Evolutionary conservation across 2,797 vertebrate genomes (phyloP).

Genomic region (Megaceryle alcyon): DNA sequence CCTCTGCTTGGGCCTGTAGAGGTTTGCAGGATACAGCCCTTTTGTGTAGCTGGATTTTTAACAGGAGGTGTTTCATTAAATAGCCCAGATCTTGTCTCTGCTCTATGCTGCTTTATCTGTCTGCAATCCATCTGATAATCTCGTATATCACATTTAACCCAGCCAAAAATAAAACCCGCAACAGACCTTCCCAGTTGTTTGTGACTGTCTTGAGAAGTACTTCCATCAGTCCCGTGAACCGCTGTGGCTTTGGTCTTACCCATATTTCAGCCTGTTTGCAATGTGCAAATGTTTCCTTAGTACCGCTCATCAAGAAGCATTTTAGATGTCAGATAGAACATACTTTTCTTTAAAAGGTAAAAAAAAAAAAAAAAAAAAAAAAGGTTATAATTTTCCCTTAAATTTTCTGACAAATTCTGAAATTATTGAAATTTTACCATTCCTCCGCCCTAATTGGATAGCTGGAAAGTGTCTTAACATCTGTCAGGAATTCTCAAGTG

Average conservation of each 20-base stretch:
- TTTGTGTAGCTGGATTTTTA: conserved; percentile 4
- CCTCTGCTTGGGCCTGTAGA: background rate
- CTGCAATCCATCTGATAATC: conserved; percentile 34
- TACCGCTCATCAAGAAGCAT: background rate
- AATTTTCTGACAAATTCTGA: conserved; percentile 37
- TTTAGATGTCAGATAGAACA: background rate
- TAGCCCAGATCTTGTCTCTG: conserved; percentile 15
- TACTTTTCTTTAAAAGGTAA: background rate
- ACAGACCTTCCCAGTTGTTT: conserved; percentile 34
- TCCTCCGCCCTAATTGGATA: background rate
- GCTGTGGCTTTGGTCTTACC: background rate
- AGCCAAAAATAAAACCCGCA: conserved; percentile 58
- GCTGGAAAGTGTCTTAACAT: conserved; percentile 15
- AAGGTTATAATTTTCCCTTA: background rate
- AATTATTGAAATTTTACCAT: background rate
- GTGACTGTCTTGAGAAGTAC: conserved; percentile 10
- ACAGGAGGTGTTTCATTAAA: conserved; percentile 68
- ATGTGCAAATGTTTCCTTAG: background rate
- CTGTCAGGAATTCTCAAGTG: conserved; percentile 35
- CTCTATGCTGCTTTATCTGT: conserved; percentile 7
- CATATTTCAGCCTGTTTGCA: conserved; percentile 2
- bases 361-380: background rate
- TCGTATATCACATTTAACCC: background rate
- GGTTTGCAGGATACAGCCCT: background rate
- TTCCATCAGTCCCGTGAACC: background rate